Conservation (phyloP, 2,888 invertebrate species). For the Diaperis boleti region DNA sequence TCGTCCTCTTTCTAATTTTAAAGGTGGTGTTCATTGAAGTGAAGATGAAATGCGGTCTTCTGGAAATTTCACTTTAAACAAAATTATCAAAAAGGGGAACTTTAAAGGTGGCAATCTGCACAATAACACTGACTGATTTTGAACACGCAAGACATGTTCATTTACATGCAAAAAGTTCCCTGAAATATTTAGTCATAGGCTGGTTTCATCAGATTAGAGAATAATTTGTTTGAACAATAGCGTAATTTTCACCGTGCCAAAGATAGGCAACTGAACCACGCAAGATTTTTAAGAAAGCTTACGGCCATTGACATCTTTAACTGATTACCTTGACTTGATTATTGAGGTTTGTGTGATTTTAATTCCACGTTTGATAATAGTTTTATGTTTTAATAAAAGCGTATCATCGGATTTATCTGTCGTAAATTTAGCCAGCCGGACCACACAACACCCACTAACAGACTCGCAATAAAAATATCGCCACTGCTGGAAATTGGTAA, state of each 20-base stretch:
- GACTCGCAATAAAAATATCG: constrained; percentile 14
- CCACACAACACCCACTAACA: constrained; percentile 14
- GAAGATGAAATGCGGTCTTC: not conserved
- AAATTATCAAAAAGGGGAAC: not conserved
- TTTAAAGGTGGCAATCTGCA: not conserved
- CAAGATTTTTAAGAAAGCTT: too few species aligned
- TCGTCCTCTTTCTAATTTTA: not conserved
- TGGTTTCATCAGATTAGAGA: constrained; percentile 7
- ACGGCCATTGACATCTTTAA: too few species aligned
- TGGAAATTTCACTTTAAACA: not conserved
- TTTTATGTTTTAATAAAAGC: constrained; percentile 3
- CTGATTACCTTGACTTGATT: too few species aligned
- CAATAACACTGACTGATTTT: not conserved
- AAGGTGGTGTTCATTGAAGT: not conserved
- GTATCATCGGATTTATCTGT: constrained; percentile 1
- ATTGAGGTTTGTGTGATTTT: not conserved
- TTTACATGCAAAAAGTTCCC: constrained; percentile 12
- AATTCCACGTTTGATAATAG: not conserved
- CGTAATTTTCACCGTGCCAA: not conserved
- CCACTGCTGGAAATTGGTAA: constrained; percentile 11
- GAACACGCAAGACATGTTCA: constrained; percentile 8
- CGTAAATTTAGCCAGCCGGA: constrained; percentile 1
- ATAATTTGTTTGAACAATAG: constrained; percentile 11
- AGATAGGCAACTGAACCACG: not conserved
- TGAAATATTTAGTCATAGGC: constrained; percentile 3